Evolutionary conservation across 2,888 invertebrate genomes (phyloP), one percentile per base, ranked within the genome.

Genomic region (Clanis bilineata): DNA sequence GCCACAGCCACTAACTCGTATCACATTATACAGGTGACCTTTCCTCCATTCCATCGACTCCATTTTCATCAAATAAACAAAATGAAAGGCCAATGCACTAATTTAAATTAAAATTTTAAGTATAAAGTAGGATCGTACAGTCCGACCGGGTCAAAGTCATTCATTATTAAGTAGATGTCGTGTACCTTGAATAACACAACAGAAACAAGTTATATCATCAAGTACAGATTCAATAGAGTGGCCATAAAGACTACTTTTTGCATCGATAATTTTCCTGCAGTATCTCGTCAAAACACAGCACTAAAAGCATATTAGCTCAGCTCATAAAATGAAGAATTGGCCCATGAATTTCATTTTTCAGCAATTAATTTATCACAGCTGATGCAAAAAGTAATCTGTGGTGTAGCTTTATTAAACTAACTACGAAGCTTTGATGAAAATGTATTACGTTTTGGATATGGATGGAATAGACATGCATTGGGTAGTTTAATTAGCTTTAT

Each of bases 1-100:
- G 95, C 83, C 86, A 84, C 72, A 66, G 85, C 83, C 77, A 82
- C 89, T 79, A 74, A 73, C 72, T 88, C 78, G 73, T 73, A 85
- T 83, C 81, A 83, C 63, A 68, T 69, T 61, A 68, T 65, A 68
- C 51, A 61, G 57, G 39, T 61, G 57, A 21, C 7, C 0, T n/a
- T n/a, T 15, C 38, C 15, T 45, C 57, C 15, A n/a, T 7, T 25
- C 7, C 32, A 44, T 10, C 6, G 10, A 28, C 32, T 36, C 22
- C 21, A 23, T 44, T 18, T 39, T 39, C 5, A 18, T 5, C 9
- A 41, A 18, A 41, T 36, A 38, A 36, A 44, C 15, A 15, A 45
- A 51, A 32, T 10, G 18, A 28, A 51, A 32, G 32, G n/a, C n/a
- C 25, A 51, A 15, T 5, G 9, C 51, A 51, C 51, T 32, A 51